A percentile compares a stretch with the other conserved stretches of the same genome.
phyloP scores from a whole-genome alignment of 2,797 vertebrate genomes.

The Hemitrygon akajei region DNA sequence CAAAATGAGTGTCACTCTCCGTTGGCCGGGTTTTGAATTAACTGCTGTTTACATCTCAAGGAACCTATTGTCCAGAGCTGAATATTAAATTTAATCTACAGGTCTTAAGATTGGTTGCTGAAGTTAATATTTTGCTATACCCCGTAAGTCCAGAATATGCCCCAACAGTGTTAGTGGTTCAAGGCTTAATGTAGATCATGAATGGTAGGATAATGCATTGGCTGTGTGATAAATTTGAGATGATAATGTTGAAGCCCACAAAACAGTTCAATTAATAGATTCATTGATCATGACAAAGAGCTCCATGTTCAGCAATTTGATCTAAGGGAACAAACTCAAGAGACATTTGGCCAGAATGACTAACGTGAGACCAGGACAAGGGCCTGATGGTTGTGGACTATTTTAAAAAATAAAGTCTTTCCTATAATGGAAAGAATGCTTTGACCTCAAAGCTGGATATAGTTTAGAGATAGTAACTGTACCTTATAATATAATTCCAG shows the following conservation, averaged over 20 bases:
- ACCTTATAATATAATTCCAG: background rate
- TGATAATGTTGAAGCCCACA: background rate
- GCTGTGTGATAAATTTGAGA: background rate
- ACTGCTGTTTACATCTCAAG: too few relatives aligned
- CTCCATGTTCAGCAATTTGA: background rate
- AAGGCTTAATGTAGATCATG: background rate
- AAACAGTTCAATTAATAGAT: background rate
- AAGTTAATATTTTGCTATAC: too few relatives aligned
- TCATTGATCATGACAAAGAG: background rate
- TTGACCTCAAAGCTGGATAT: background rate
- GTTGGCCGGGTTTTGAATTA: too few relatives aligned
- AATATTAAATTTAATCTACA: too few relatives aligned
- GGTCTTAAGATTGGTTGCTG: too few relatives aligned
- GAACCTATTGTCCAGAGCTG: too few relatives aligned
- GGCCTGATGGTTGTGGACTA: background rate
- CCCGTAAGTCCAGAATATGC: too few relatives aligned
- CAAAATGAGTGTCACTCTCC: too few relatives aligned
- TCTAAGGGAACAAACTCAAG: background rate
- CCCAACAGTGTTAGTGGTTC: background rate
- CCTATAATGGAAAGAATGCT: background rate
- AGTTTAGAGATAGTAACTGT: background rate
- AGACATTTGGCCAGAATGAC: background rate
- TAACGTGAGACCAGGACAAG: background rate
- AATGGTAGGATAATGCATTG: background rate
- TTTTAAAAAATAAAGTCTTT: background rate